Evolutionary conservation across 1,140 invertebrate species (phyloP).

Genomic region (Drosophila watanabei): DNA sequence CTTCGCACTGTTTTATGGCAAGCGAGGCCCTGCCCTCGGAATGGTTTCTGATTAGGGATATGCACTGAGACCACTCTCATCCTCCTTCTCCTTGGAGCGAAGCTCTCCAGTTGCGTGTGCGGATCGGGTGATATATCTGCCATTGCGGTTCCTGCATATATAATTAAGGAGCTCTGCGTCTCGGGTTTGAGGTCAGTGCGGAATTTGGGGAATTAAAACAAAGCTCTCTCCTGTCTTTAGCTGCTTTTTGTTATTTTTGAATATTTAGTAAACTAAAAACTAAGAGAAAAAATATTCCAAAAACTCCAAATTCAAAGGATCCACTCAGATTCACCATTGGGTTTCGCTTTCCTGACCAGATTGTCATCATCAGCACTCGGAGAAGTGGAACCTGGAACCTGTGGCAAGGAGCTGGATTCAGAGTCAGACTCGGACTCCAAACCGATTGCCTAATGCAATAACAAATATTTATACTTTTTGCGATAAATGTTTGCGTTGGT

Average conservation of each 20-base stretch:
- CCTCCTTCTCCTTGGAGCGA: slow-evolving; percentile 3
- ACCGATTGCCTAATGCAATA: slow-evolving; percentile 73
- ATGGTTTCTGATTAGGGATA: slow-evolving; percentile 75
- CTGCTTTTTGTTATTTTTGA: no score
- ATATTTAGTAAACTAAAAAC: no score
- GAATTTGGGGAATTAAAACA: slow-evolving; percentile 21
- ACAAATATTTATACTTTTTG: slow-evolving; percentile 85
- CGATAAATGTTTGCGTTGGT: slow-evolving; percentile 84
- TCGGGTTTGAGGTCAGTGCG: slow-evolving; percentile 27
- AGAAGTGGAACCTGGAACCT: slow-evolving; percentile 30
- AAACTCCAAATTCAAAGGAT: background rate
- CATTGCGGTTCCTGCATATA: slow-evolving; percentile 74
- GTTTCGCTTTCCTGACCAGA: slow-evolving; percentile 42
- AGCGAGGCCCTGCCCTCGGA: slow-evolving; percentile 36
- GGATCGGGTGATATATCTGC: slow-evolving; percentile 73
- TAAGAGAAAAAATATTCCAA: background rate
- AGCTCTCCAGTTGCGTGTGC: slow-evolving; percentile 37
- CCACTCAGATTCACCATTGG: slow-evolving; percentile 22
- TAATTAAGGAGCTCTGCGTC: slow-evolving; percentile 69
- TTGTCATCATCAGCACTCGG: slow-evolving; percentile 70
- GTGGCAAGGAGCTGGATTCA: background rate
- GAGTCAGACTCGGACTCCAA: background rate
- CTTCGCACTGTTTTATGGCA: slow-evolving; percentile 74
- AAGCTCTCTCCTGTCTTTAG: background rate
- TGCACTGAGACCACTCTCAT: slow-evolving; percentile 21